Percentiles rank a stretch among this genome's conserved stretches.
Evolutionary conservation across 2,797 vertebrate genomes (phyloP).

Genomic region (Adrianichthys oophorus): DNA sequence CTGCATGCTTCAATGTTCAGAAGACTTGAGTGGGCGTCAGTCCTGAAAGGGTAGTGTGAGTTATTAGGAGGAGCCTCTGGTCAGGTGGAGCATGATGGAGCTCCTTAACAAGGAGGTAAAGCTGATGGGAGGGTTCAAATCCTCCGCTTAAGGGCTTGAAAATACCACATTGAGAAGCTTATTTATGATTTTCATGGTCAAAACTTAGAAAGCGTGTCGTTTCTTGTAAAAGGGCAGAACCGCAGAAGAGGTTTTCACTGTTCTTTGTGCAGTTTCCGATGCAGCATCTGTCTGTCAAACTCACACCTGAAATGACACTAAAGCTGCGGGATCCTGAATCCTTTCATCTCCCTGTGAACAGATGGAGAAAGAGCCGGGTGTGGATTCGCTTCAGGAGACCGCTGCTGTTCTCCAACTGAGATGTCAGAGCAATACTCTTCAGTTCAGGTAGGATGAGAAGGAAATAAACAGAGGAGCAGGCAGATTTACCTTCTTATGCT

Average conservation of each 20-base stretch:
- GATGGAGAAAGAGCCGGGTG: conserved; percentile 32
- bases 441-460: conserved; percentile 17
- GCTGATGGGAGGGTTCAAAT: neutral
- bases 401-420: conserved; percentile 11
- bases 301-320: conserved; percentile 17
- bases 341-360: conserved; percentile 22
- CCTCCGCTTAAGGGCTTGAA: conserved; percentile 10
- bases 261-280: too few species aligned
- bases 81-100: conserved; percentile 1
- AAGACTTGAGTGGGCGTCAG: conserved; percentile 49
- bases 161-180: neutral
- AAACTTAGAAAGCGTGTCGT: too few species aligned
- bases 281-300: too few species aligned
- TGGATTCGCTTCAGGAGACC: conserved; percentile 27
- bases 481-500: conserved; percentile 1
- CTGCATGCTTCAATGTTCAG: conserved; percentile 18
- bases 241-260: too few species aligned
- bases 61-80: conserved; percentile 36
- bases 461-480: conserved; percentile 20
- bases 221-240: too few species aligned
- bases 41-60: conserved; percentile 43
- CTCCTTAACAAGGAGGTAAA: neutral
- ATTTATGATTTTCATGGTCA: too few species aligned
- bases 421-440: conserved; percentile 18
- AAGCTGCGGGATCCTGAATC: conserved; percentile 2